Evolutionary conservation across 2,888 invertebrate species (phyloP), one percentile per base, ranked within the genome.

Genomic region (Cheilosia soror): DNA sequence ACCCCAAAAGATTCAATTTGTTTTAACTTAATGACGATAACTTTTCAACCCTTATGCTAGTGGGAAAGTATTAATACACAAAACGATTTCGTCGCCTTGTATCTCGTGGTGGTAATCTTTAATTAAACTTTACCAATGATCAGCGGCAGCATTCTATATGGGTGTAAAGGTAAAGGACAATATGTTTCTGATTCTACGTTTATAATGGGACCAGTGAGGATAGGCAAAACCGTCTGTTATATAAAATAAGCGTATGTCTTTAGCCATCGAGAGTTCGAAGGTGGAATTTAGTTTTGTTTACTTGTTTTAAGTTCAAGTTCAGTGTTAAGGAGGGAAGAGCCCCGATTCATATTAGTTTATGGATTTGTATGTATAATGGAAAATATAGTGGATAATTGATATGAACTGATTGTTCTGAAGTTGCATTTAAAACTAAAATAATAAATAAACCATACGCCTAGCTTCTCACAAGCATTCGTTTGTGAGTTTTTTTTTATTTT

Each of bases 111-210:
- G 60, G 85, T 85, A 72, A 85, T 85, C 81, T 81, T 85, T 81
- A 85, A 85, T 85, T 85, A 85, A 85, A 85, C 71, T 85, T 81
- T 1, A 81, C 77, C 85, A 72, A 68, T 72, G 69, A 57, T 85
- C 37, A 57, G 55, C n/a, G 11, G 60, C 5, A 49, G 27, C 20
- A 3, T 53, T 40, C 20, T 53, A 29, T 62, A 51, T 69, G 13
- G 9, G 49, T 40, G 60, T 65, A 69, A 7, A 27, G 44, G 42
- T 40, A 42, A 58, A 49, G 47, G 51, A 49, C 49, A 63, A 82
- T 44, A 15, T 66, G 47, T 72, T 57, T 79, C 9, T 37, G 37
- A 63, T 79, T 58, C 65, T 77, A 49, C 40, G 1, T 42, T 51
- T 63, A 60, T 68, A 79, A 79, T 37, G 69, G 51, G 71, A 44